A percentile compares a stretch with the other conserved stretches of the same genome.
Conservation (phyloP, 2,888 invertebrate genomes). For the Formica aserva region DNA sequence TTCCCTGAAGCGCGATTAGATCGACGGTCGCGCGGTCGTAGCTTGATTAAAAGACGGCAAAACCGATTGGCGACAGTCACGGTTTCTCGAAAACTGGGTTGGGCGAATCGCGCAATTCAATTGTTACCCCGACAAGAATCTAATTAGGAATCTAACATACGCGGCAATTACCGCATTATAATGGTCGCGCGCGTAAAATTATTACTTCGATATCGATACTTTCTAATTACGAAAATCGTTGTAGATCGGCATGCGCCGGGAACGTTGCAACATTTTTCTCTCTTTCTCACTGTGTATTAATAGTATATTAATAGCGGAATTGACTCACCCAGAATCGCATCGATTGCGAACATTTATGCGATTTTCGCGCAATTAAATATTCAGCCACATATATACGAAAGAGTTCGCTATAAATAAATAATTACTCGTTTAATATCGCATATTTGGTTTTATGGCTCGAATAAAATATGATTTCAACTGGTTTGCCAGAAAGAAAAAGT, state of each 20-base stretch:
- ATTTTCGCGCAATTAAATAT: slow-evolving; percentile 35
- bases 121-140: slow-evolving; percentile 44
- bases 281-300: slow-evolving; percentile 3
- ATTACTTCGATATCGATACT: slow-evolving; percentile 21
- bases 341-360: slow-evolving; percentile 23
- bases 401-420: slow-evolving; percentile 33
- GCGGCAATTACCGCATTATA: slow-evolving; percentile 24
- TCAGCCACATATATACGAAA: not conserved
- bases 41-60: slow-evolving; percentile 46
- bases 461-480: not conserved
- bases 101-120: slow-evolving; percentile 58
- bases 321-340: slow-evolving; percentile 22
- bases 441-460: slow-evolving; percentile 22
- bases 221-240: slow-evolving; percentile 58
- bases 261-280: slow-evolving; percentile 25
- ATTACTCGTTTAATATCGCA: slow-evolving; percentile 26
- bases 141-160: slow-evolving; percentile 55
- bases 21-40: slow-evolving; percentile 16
- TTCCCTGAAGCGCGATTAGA: slow-evolving; percentile 37
- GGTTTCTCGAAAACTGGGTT: slow-evolving; percentile 49
- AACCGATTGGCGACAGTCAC: slow-evolving; percentile 32
- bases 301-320: slow-evolving; percentile 25
- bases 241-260: not conserved
- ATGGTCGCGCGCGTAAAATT: slow-evolving; percentile 23
- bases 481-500: slow-evolving; percentile 8